phyloP scores from a whole-genome alignment of 2,888 invertebrate genomes.

The Epinotia brunnichana region DNA sequence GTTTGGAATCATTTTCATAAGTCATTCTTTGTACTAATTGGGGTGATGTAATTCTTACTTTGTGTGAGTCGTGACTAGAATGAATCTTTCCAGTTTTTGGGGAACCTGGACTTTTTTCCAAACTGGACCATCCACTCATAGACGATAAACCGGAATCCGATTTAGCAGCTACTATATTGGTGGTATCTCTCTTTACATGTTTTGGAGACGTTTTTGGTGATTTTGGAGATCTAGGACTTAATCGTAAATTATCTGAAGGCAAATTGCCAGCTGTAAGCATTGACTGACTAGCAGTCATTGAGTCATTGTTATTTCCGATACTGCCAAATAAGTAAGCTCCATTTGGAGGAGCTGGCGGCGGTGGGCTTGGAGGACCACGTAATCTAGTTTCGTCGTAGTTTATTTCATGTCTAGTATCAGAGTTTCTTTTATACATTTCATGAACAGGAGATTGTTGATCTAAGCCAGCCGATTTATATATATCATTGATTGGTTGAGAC shows the following conservation, averaged over 20 bases:
- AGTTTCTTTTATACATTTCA: conserved; percentile 85
- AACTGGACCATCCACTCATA: conserved; percentile 93
- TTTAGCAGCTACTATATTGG: conserved; percentile 88
- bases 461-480: conserved; percentile 74
- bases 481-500: conserved; percentile 77
- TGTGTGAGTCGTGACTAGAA: conserved; percentile 71
- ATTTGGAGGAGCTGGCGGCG: conserved; percentile 92
- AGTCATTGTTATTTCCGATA: conserved; percentile 69
- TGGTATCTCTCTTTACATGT: conserved; percentile 84
- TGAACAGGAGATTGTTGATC: conserved; percentile 86
- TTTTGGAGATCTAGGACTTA: conserved; percentile 88
- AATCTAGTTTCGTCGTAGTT: conserved; percentile 79
- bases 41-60: conserved; percentile 72
- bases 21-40: conserved; percentile 70
- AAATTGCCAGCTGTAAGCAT: conserved; percentile 66
- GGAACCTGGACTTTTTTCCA: conserved; percentile 93
- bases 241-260: conserved; percentile 78
- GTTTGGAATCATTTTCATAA: conserved; percentile 74
- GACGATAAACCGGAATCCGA: conserved; percentile 94
- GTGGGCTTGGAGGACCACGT: conserved; percentile 87
- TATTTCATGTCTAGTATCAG: conserved; percentile 74
- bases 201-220: conserved; percentile 89
- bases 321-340: conserved; percentile 79
- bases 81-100: conserved; percentile 85
- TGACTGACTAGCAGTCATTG: conserved; percentile 59